Evolutionary conservation across 2,888 invertebrate species (phyloP).

Genomic region (Zaprionus obscuricornis): DNA sequence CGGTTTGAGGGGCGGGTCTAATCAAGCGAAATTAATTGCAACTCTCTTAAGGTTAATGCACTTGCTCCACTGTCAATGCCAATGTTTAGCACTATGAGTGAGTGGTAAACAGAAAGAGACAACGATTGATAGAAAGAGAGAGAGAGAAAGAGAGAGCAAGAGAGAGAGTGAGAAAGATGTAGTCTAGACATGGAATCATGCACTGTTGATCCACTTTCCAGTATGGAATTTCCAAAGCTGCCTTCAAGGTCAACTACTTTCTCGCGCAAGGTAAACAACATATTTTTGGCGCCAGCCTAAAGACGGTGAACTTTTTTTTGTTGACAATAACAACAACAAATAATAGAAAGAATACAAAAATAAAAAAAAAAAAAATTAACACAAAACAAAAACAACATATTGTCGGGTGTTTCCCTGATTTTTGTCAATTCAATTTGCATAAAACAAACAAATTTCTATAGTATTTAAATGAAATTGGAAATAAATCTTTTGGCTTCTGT

Average conservation of each 20-base stretch:
- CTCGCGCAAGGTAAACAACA: conserved; percentile 71
- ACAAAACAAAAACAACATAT: conserved; percentile 22
- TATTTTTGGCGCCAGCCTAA: conserved; percentile 64
- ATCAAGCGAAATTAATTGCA: too few species aligned
- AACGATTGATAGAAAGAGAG: conserved; percentile 9
- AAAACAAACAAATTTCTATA: conserved; percentile 39
- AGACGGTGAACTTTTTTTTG: conserved; percentile 64
- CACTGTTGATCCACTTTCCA: conserved; percentile 49
- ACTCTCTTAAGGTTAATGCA: too few species aligned
- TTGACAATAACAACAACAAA: conserved; percentile 35
- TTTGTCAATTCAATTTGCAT: conserved; percentile 44
- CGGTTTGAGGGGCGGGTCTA: too few species aligned
- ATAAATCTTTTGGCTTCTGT: conserved; percentile 54
- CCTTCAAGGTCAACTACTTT: conserved; percentile 69
- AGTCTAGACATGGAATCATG: conserved; percentile 48
- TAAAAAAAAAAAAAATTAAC: conserved; percentile 35
- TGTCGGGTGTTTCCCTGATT: conserved; percentile 53
- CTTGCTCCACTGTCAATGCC: too few species aligned
- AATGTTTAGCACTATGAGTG: too few species aligned
- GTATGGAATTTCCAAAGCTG: conserved; percentile 20
- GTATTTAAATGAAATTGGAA: conserved; percentile 26
- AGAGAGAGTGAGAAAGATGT: too few species aligned
- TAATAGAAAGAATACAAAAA: conserved; percentile 8
- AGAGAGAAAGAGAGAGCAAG: neutral
- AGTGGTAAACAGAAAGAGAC: too few species aligned